Base-by-base conservation (phyloP, 2,113 vertebrate species). In the Anolis sagrei region DNA sequence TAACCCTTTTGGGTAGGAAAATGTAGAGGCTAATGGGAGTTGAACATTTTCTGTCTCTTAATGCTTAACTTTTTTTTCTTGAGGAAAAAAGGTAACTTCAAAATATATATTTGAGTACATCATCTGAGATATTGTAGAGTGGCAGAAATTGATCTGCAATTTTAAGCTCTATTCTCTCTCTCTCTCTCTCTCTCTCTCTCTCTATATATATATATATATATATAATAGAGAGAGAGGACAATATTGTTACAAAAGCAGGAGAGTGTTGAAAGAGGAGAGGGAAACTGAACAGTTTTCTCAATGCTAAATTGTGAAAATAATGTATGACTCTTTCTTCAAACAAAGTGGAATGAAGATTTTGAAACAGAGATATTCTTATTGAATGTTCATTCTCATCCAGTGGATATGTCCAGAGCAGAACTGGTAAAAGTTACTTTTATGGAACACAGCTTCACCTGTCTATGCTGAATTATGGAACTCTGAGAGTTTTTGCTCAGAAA, bases 1-100 rank as follows among this genome's bases (percentile, higher is more conserved):
- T 94, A 96, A 95, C 94, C 91, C 94, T 95, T 95, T 91, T 85
- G 75, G 78, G 76, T 88, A 69, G 4, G 85, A 83, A 72, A 90
- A 83, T 49, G 58, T 69, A 86, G 89, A 80, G 82, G 19, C n/a
- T 83, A 77, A 91, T 81, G 64, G 73, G 68, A 86, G 68, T 29
- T 92, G 91, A 92, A 87, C 34, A 86, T 10, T 32, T 70, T 36
- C 25, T 19, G 27, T 90, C 81, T 34, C 10, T 88, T 64, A 89
- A 21, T n/a, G n/a, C 2, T 2, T 29, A 4, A 39, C n/a, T 89
- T 88, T 75, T 79, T 13, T 36, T 21, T 48, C 13, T 44, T 62
- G 61, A 19, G 4, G 54, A 16, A 58, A 58, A 74, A 74, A 74
- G 8, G 2, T 9, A 36, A 76, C 18, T 61, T 83, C 34, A 70